Evolutionary conservation across 2,888 invertebrate genomes (phyloP).

Genomic region (Rosalia funebris): DNA sequence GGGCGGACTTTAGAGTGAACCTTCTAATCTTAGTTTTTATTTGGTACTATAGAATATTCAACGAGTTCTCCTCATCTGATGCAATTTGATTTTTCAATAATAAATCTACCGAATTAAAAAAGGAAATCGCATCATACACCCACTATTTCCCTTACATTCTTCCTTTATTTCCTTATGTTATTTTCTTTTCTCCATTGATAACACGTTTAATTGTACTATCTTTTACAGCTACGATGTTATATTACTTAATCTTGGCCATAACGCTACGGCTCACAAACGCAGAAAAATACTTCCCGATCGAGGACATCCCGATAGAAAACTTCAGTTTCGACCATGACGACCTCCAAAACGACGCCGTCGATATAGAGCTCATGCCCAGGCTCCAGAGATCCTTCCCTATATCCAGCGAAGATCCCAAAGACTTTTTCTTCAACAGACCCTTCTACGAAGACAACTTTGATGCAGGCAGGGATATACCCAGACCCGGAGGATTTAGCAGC

Average conservation of each 20-base stretch:
- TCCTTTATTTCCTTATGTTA: too few relatives aligned
- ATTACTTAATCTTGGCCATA: background rate
- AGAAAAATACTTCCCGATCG: slow-evolving; percentile 37
- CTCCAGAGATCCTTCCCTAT: slow-evolving; percentile 35
- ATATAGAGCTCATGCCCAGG: slow-evolving; percentile 48
- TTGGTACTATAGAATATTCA: too few relatives aligned
- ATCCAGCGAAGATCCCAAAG: slow-evolving; percentile 39
- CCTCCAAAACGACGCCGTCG: slow-evolving; percentile 47
- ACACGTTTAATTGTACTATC: too few relatives aligned
- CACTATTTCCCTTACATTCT: too few relatives aligned
- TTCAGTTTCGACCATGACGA: slow-evolving; percentile 43
- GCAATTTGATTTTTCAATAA: too few relatives aligned
- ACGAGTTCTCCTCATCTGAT: too few relatives aligned
- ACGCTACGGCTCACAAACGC: background rate
- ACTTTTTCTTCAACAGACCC: slow-evolving; percentile 39
- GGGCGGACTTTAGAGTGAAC: too few relatives aligned
- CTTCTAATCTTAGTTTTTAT: too few relatives aligned
- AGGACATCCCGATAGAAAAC: slow-evolving; percentile 49
- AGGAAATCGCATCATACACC: too few relatives aligned
- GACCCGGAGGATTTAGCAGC: slow-evolving; percentile 14
- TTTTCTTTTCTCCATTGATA: too few relatives aligned
- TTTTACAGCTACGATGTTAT: slow-evolving; percentile 21
- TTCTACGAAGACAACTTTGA: slow-evolving; percentile 23
- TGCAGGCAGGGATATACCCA: slow-evolving; percentile 29
- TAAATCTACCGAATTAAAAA: too few relatives aligned